Evolutionary conservation across 2,888 invertebrate genomes (phyloP).

Genomic region (Schizotus pectinicornis): DNA sequence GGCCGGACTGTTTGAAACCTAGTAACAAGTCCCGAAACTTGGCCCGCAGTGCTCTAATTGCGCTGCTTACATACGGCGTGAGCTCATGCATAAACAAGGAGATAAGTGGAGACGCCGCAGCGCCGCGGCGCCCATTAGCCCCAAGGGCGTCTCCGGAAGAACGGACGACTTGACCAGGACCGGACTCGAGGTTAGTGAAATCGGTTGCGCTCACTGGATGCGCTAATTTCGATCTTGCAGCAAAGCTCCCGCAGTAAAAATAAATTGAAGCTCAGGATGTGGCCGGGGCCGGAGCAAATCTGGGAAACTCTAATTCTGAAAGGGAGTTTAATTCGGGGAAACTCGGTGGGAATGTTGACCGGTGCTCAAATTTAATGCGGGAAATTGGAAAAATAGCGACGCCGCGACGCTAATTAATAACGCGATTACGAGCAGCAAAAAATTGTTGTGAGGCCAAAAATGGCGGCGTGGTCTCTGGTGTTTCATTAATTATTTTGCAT

Average conservation of each 20-base stretch:
- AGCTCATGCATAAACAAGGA: slow-evolving; percentile 58
- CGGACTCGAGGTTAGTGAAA: too few relatives aligned
- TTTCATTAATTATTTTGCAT: slow-evolving; percentile 22
- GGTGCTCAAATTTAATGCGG: background rate
- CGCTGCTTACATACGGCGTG: slow-evolving; percentile 40
- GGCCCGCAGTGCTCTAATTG: slow-evolving; percentile 23
- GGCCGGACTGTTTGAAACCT: slow-evolving; percentile 22
- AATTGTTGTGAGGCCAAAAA: background rate
- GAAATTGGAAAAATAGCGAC: background rate
- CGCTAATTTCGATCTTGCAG: too few relatives aligned
- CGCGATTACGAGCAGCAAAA: too few relatives aligned
- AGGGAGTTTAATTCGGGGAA: slow-evolving; percentile 26
- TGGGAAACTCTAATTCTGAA: slow-evolving; percentile 24
- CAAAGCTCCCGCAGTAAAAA: too few relatives aligned
- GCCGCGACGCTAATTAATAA: too few relatives aligned
- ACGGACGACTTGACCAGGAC: too few relatives aligned
- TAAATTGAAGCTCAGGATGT: too few relatives aligned
- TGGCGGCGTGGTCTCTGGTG: slow-evolving; percentile 6
- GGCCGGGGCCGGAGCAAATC: slow-evolving; percentile 6
- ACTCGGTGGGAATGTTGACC: background rate
- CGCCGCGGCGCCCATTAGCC: slow-evolving; percentile 4
- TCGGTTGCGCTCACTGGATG: too few relatives aligned
- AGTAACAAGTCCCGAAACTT: slow-evolving; percentile 25
- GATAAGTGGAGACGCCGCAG: slow-evolving; percentile 49
- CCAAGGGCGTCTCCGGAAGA: background rate